A percentile compares a stretch with the other conserved stretches of the same genome.
These are phyloP conservation scores for Coenobita brevimanus DNA, from an alignment of 1,140 invertebrate species.

Conservation along the genomic window DNA sequence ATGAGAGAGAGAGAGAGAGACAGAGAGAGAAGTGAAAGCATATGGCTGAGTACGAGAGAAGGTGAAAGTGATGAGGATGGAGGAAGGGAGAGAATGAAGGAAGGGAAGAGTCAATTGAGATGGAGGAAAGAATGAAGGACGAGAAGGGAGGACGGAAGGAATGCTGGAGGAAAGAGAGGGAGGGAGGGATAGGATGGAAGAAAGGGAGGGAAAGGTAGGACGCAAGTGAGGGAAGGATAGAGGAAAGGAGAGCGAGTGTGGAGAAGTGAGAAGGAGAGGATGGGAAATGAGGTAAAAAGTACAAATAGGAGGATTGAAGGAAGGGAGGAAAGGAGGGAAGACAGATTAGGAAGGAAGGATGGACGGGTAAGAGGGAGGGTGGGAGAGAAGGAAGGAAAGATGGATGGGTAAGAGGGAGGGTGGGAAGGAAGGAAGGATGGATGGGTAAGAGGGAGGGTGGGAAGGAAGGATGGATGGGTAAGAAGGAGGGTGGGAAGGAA, in stretches of 20 bases:
- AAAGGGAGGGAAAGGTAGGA: too few species aligned
- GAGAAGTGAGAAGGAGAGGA: too few species aligned
- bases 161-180: too few species aligned
- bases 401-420: too few species aligned
- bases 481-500: too few species aligned
- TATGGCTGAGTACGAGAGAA: not conserved
- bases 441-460: too few species aligned
- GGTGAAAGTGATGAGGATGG: not conserved
- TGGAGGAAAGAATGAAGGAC: not conserved
- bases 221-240: not conserved
- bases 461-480: too few species aligned
- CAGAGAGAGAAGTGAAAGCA: not conserved
- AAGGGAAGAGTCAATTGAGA: too few species aligned
- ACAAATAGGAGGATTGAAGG: not conserved
- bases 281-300: not conserved
- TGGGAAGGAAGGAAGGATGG: too few species aligned
- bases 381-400: too few species aligned
- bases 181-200: too few species aligned
- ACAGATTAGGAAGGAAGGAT: not conserved
- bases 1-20: not conserved
- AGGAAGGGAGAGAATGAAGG: constrained; percentile 26
- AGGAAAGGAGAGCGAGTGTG: not conserved
- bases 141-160: not conserved
- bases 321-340: not conserved
- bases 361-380: too few species aligned